These are phyloP conservation scores for Homalodisca vitripennis DNA, from an alignment of 1,140 invertebrate genomes.

Conservation along the genomic window DNA sequence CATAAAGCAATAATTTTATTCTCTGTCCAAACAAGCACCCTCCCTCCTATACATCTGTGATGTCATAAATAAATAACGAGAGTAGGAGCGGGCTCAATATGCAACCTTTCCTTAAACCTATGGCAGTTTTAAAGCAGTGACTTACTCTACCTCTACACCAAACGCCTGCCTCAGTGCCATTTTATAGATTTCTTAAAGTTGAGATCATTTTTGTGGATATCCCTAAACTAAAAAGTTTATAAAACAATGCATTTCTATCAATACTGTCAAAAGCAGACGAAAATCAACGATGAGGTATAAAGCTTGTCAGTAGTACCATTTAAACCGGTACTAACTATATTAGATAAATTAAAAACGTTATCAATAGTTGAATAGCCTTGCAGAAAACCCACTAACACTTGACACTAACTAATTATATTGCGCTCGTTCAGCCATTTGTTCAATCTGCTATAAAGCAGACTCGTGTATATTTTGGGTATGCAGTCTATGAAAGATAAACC, in stretches of 20 bases:
- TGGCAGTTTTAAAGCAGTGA: constrained; percentile 23
- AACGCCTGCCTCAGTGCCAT: constrained; percentile 10
- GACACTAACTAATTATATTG: constrained; percentile 37
- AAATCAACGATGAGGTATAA: constrained; percentile 18
- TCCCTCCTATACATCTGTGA: constrained; percentile 17
- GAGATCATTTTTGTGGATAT: constrained; percentile 20
- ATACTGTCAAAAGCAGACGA: constrained; percentile 20
- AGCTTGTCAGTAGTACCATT: background rate
- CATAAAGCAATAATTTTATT: constrained; percentile 31
- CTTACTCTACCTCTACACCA: constrained; percentile 12
- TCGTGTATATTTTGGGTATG: constrained; percentile 39
- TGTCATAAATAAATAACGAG: constrained; percentile 36
- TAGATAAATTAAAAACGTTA: constrained; percentile 36
- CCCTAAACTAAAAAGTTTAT: constrained; percentile 16
- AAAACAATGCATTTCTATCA: constrained; percentile 13
- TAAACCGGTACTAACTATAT: constrained; percentile 11
- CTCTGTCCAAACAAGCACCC: constrained; percentile 29
- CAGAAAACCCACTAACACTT: constrained; percentile 42
- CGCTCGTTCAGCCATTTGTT: constrained; percentile 34
- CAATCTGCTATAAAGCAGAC: constrained; percentile 37
- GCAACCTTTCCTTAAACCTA: constrained; percentile 37
- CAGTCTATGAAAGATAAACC: constrained; percentile 39
- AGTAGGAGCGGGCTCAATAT: constrained; percentile 35
- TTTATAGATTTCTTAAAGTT: constrained; percentile 25
- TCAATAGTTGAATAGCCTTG: constrained; percentile 37